These are phyloP conservation scores for Sarcophaga peregrina DNA, from an alignment of 1,140 invertebrate genomes.

Conservation along the genomic window DNA sequence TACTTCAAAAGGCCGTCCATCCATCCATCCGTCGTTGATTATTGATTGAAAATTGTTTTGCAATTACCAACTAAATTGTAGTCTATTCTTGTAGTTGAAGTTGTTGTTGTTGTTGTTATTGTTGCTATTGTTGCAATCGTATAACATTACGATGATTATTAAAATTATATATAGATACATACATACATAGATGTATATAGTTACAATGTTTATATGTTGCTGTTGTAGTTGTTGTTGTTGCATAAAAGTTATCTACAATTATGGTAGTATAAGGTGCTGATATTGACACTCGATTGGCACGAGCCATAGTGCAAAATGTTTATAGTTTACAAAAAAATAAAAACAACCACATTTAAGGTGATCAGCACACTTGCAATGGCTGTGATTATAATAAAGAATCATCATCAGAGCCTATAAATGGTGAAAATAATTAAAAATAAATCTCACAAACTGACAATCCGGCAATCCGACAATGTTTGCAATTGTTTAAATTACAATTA, in stretches of 20 bases:
- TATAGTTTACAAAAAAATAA: neutral
- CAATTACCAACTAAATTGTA: conserved; percentile 27
- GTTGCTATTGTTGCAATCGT: too few species aligned
- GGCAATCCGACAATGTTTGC: neutral
- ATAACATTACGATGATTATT: neutral
- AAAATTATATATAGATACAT: too few species aligned
- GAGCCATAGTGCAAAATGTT: neutral
- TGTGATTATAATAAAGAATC: conserved; percentile 27
- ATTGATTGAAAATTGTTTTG: conserved; percentile 27
- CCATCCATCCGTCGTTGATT: neutral
- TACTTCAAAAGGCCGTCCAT: neutral
- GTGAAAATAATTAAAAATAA: neutral
- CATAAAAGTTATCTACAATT: neutral
- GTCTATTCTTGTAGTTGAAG: neutral
- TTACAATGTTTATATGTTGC: neutral
- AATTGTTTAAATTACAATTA: neutral
- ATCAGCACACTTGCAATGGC: neutral
- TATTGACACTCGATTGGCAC: conserved; percentile 41
- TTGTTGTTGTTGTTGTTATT: too few species aligned
- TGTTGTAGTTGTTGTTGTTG: neutral
- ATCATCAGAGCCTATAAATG: neutral
- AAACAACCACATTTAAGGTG: neutral
- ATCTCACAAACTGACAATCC: too few species aligned
- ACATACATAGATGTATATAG: too few species aligned
- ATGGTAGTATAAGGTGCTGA: conserved; percentile 37